These are phyloP conservation scores for Hemichromis elongatus DNA, from an alignment of 2,113 vertebrate species.

Conservation along the genomic window DNA sequence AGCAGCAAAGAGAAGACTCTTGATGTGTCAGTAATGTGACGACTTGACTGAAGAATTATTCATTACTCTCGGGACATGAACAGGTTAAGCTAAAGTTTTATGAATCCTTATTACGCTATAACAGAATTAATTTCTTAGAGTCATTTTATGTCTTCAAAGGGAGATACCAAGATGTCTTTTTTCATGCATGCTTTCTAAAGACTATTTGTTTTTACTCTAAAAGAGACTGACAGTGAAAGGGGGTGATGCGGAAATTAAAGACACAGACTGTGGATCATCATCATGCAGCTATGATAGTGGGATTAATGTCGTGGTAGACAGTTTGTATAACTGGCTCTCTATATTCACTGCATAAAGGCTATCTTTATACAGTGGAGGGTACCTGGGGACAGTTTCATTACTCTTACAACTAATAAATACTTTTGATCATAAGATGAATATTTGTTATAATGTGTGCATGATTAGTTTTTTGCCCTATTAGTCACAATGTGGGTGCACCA, in stretches of 20 bases:
- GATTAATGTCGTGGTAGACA: neutral
- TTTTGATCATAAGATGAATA: slow-evolving; percentile 32
- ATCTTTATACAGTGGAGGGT: neutral
- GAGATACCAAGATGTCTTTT: neutral
- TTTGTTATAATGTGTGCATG: slow-evolving; percentile 54
- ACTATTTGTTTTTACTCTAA: neutral
- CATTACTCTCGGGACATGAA: neutral
- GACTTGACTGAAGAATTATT: neutral
- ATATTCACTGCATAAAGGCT: slow-evolving; percentile 2
- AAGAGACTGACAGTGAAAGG: neutral
- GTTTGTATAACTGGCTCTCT: neutral
- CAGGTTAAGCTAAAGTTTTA: neutral
- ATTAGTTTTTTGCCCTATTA: slow-evolving; percentile 48
- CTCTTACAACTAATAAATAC: slow-evolving; percentile 41
- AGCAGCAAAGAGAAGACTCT: neutral
- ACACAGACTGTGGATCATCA: neutral
- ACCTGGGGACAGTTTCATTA: slow-evolving; percentile 6
- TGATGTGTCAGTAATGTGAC: neutral
- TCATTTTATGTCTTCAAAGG: neutral
- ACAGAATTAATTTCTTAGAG: neutral
- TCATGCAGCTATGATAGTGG: neutral
- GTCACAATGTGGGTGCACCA: slow-evolving; percentile 57
- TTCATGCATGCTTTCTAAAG: neutral
- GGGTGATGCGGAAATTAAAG: neutral
- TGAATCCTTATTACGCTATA: neutral